A percentile compares a stretch with the other conserved stretches of the same genome.
Conservation (phyloP, 1,140 invertebrate genomes). For the Megathymus violae region DNA sequence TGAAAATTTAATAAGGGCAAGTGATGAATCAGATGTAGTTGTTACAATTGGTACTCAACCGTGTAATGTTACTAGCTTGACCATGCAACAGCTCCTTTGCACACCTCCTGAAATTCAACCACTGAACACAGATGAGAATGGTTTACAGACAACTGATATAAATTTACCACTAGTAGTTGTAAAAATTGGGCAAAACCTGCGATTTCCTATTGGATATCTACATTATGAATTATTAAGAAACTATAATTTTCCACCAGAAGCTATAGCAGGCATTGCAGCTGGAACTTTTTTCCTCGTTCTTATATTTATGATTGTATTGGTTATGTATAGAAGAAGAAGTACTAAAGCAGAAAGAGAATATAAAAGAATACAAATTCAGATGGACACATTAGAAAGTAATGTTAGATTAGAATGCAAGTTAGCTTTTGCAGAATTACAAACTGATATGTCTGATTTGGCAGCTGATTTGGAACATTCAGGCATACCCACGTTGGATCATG, state of each 20-base stretch:
- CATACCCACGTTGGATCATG: constrained; percentile 97
- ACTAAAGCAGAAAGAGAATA: constrained; percentile 98
- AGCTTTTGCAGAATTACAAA: constrained; percentile 99
- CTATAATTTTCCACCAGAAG: constrained; percentile 93
- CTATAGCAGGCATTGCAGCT: constrained; percentile 92
- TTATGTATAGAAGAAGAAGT: constrained; percentile 95
- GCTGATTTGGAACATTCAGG: constrained; percentile 97
- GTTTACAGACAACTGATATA: constrained; percentile 87
- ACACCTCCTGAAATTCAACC: constrained; percentile 94
- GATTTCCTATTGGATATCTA: constrained; percentile 94
- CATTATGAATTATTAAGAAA: constrained; percentile 94
- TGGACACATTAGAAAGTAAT: constrained; percentile 99
- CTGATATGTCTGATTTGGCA: constrained; percentile 99
- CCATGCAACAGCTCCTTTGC: constrained; percentile 94
- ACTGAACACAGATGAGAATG: constrained; percentile 93
- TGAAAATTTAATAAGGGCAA: constrained; percentile 94
- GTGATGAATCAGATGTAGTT: constrained; percentile 96
- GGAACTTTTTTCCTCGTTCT: constrained; percentile 93
- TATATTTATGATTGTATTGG: constrained; percentile 92
- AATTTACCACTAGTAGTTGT: constrained; percentile 95
- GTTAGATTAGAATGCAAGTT: constrained; percentile 99
- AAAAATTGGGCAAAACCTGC: constrained; percentile 92
- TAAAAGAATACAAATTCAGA: constrained; percentile 98
- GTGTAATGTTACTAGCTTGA: constrained; percentile 97
- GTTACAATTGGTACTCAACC: constrained; percentile 94